Base-by-base conservation (phyloP, 2,888 invertebrate genomes). In the Caenorhabditis becei region DNA sequence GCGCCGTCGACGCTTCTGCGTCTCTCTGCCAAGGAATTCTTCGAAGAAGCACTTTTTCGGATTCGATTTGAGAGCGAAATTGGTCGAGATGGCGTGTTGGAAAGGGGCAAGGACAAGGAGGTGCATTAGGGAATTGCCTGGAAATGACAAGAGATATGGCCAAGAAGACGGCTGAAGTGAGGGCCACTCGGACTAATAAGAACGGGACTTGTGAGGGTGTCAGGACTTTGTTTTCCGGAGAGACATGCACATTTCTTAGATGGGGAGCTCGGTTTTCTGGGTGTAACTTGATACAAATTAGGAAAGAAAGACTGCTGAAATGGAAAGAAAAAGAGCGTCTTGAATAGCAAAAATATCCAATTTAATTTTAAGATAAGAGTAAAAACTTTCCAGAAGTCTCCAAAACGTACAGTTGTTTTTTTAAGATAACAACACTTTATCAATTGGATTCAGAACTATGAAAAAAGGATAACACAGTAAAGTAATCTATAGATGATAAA, bases 51-150 rank as follows among this genome's bases (percentile, higher is more conserved):
- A 74, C 65, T 65, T 74, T 74, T 74, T 66, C 59, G 72, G 72
- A 72, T 72, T 72, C 72, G 72, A 72, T 72, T 65, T 72, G 58
- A 63, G 62, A 63, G 65, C 35, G 72, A 72, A 72, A 72, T 72
- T 72, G 70, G 62, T 71, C 61, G 53, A 66, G 51, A 65, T 65
- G 67, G 56, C 28, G 35, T 32, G 47, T 41, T 23, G 41, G 28
- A 23, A 26, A 24, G 59, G 16, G 59, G 49, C 32, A 20, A 54
- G 54, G 44, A 49, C 63, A 54, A 62, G 49, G 72, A 49, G 54
- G 59, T 74, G 66, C 74, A 74, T 74, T 74, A 66, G 65, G 74
- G 72, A 72, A 72, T 72, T 72, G 72, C 54, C 63, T 72, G 65
- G 23, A 44, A 71, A 54, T 71, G 71, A 71, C 71, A 72, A 63